Base-by-base conservation (phyloP, 2,113 vertebrate genomes). In the Lophius piscatorius region DNA sequence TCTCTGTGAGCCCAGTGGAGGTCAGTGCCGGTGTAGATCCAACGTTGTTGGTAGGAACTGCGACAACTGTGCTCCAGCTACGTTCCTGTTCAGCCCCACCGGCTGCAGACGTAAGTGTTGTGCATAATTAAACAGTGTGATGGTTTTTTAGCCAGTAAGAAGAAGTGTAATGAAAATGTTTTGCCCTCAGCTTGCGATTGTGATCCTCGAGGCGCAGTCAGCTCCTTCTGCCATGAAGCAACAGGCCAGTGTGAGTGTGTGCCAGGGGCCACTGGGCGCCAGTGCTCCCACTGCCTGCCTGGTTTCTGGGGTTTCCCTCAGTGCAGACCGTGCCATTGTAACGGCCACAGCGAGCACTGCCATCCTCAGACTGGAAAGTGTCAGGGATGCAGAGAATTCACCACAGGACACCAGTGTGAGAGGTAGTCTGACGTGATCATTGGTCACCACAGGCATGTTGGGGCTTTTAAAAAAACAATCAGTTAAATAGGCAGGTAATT, bases 271-370 rank as follows among this genome's bases (percentile, higher is more conserved):
- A 91, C 91, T 0, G 86, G 94, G 5, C 94, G 94, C 23, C 94
- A 94, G 44, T 99, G 97, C 5, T 92, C 96, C 81, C 90, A 80
- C 52, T 99, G 97, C 76, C 84, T 94, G 57, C 94, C 93, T 0
- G 91, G 92, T 1, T 93, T 92, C 83, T 99, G 97, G 97, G 96
- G 96, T 47, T 99, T 98, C 80, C 97, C 97, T 1, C 90, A 81
- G 34, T 99, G 97, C 82, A 90, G 94, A 28, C 87, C 86, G 8
- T 99, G 97, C 82, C 93, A 94, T 14, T 99, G 97, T 62, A 98
- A 98, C 0, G 93, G 94, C 26, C 95, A 98, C 0, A 91, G 95
- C 0, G 94, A 98, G 0, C 80, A 90, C 70, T 99, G 97, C 46
- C 85, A 94, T 81, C 76, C 88, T 0, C 89, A 90, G 65, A 96